Evolutionary conservation across 1,140 invertebrate genomes (phyloP).

Genomic region (Drosophila kanapiae): DNA sequence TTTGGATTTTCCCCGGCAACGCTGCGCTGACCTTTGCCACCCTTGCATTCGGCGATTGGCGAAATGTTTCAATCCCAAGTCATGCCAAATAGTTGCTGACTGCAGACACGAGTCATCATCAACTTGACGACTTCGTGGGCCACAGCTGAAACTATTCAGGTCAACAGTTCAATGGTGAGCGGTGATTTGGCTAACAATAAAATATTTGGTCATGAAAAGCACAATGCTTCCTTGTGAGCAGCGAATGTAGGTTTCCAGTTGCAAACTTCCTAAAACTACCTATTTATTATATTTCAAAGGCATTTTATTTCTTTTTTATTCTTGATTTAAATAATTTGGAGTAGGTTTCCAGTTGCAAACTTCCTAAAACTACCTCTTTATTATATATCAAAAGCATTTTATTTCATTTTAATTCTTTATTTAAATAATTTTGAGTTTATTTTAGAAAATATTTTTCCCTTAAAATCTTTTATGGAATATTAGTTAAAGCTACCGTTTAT

Average conservation of each 20-base stretch:
- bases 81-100: slow-evolving; percentile 44
- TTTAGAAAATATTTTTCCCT: too few species aligned
- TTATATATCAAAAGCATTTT: background rate
- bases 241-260: background rate
- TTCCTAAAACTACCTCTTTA: background rate
- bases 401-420: background rate
- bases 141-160: slow-evolving; percentile 63
- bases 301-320: background rate
- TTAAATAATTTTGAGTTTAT: too few species aligned
- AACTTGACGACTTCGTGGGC: slow-evolving; percentile 63
- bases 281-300: background rate
- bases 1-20: slow-evolving; percentile 33
- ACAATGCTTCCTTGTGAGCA: slow-evolving; percentile 45
- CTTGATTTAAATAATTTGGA: too few species aligned
- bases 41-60: slow-evolving; percentile 64
- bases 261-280: background rate
- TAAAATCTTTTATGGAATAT: too few species aligned
- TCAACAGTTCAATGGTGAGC: slow-evolving; percentile 71
- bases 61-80: slow-evolving; percentile 73
- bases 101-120: slow-evolving; percentile 70
- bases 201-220: slow-evolving; percentile 51
- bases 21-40: slow-evolving; percentile 45
- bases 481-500: too few species aligned
- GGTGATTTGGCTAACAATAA: slow-evolving; percentile 25
- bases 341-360: background rate